phyloP scores from a whole-genome alignment of 2,888 invertebrate species.

The Anagyrus pseudococci region DNA sequence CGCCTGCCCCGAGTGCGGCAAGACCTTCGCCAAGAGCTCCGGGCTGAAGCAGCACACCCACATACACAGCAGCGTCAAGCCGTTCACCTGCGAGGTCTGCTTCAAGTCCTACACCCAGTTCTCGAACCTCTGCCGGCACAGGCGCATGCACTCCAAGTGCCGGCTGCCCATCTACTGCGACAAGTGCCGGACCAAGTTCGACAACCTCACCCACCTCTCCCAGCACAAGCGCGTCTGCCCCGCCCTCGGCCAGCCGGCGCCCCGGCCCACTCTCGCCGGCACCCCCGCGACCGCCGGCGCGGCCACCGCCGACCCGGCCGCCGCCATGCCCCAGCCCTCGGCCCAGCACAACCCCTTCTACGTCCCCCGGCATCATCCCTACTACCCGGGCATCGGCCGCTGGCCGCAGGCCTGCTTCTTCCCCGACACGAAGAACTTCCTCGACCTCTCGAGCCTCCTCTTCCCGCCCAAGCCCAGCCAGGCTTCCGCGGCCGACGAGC shows the following conservation, averaged over 20 bases:
- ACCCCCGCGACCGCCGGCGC: slow-evolving; percentile 47
- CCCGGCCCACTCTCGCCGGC: slow-evolving; percentile 55
- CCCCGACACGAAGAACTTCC: slow-evolving; percentile 66
- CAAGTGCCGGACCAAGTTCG: slow-evolving; percentile 93
- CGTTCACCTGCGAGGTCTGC: slow-evolving; percentile 96
- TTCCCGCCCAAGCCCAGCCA: slow-evolving; percentile 66
- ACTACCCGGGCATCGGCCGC: too few species aligned
- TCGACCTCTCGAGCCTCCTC: slow-evolving; percentile 70
- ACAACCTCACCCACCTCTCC: slow-evolving; percentile 87
- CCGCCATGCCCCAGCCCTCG: slow-evolving; percentile 66
- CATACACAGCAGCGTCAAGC: slow-evolving; percentile 98
- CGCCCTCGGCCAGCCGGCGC: slow-evolving; percentile 68
- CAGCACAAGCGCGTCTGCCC: slow-evolving; percentile 98
- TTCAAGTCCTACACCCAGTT: slow-evolving; percentile 99
- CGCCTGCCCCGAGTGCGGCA: slow-evolving; percentile 98
- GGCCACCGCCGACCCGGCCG: slow-evolving; percentile 62
- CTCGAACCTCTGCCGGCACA: slow-evolving; percentile 99
- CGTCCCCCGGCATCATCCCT: slow-evolving; percentile 68
- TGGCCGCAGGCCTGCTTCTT: slow-evolving; percentile 72
- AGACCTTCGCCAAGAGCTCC: slow-evolving; percentile 96
- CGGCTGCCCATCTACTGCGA: slow-evolving; percentile 92
- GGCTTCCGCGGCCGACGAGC: slow-evolving; percentile 49
- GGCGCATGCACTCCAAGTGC: slow-evolving; percentile 97
- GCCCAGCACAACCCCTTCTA: slow-evolving; percentile 63
- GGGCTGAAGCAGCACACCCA: slow-evolving; percentile 99